These are phyloP conservation scores for Graphium colonna DNA, from an alignment of 2,888 invertebrate genomes.

Conservation along the genomic window DNA sequence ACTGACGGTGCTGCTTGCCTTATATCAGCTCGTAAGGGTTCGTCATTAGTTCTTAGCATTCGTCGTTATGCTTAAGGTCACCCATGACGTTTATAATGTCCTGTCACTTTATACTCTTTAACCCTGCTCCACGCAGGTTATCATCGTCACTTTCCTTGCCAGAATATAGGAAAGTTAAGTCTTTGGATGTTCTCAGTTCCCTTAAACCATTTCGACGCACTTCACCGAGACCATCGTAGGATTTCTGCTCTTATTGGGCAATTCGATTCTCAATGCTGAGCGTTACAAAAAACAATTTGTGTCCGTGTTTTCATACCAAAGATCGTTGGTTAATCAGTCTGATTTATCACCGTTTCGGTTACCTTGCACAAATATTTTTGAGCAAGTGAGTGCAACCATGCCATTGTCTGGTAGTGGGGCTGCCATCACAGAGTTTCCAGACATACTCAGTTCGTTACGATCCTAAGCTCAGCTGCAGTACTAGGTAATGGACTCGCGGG, in stretches of 20 bases:
- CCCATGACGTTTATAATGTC: too few species aligned
- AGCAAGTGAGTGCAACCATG: neutral
- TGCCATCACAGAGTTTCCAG: neutral
- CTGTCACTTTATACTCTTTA: too few species aligned
- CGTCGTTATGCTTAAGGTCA: too few species aligned
- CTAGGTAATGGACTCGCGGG: neutral
- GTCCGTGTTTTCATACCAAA: constrained; percentile 25
- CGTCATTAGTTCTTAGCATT: too few species aligned
- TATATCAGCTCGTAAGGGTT: too few species aligned
- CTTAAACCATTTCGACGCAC: constrained; percentile 24
- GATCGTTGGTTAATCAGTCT: constrained; percentile 14
- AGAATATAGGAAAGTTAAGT: constrained; percentile 20
- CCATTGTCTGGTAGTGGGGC: neutral
- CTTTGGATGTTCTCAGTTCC: constrained; percentile 21
- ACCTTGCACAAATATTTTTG: neutral
- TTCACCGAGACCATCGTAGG: constrained; percentile 21
- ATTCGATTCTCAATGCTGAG: constrained; percentile 18
- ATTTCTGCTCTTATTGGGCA: constrained; percentile 24
- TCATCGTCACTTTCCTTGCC: constrained; percentile 16
- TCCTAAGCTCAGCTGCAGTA: neutral
- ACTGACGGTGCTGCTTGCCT: too few species aligned
- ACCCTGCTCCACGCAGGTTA: too few species aligned
- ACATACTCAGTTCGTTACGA: neutral
- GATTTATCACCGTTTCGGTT: neutral
- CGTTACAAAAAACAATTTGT: too few species aligned